Conservation (phyloP, 2,888 invertebrate genomes). For the Bembecia ichneumoniformis region DNA sequence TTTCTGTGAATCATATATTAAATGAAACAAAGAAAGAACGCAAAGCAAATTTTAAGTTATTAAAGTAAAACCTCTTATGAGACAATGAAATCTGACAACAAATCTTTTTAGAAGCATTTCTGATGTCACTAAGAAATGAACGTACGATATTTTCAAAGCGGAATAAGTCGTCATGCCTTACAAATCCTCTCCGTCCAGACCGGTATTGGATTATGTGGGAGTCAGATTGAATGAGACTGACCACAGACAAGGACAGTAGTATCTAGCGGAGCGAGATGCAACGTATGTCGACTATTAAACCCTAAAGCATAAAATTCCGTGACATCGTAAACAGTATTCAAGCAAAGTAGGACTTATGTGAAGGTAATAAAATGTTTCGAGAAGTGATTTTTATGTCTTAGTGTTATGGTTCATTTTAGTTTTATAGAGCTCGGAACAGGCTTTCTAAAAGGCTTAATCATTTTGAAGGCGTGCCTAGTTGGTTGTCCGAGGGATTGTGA, state of each 20-base stretch:
- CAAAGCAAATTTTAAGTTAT: too few relatives aligned
- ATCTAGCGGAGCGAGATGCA: constrained; percentile 10
- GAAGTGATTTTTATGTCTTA: constrained; percentile 13
- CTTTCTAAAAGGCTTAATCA: constrained; percentile 55
- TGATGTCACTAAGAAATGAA: neutral
- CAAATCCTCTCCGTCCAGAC: constrained; percentile 49
- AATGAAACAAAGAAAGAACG: too few relatives aligned
- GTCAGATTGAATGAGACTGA: constrained; percentile 50
- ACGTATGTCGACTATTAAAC: constrained; percentile 41
- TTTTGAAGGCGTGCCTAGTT: constrained; percentile 68
- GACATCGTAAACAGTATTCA: constrained; percentile 52
- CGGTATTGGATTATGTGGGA: constrained; percentile 51
- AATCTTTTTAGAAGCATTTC: neutral
- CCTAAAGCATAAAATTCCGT: constrained; percentile 57
- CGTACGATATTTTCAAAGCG: neutral
- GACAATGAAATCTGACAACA: neutral
- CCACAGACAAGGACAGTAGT: constrained; percentile 23
- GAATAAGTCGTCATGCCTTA: constrained; percentile 17
- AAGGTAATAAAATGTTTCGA: neutral
- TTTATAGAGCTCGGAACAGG: constrained; percentile 11
- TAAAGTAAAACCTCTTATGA: neutral
- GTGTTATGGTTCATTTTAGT: constrained; percentile 11
- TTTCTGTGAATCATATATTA: too few relatives aligned
- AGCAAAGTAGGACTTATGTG: constrained; percentile 25
- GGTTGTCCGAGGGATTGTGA: constrained; percentile 55